Percentiles rank a stretch among this genome's conserved stretches.
Evolutionary conservation across 2,797 vertebrate species (phyloP).

Genomic region (Arctocebus calabarensis): DNA sequence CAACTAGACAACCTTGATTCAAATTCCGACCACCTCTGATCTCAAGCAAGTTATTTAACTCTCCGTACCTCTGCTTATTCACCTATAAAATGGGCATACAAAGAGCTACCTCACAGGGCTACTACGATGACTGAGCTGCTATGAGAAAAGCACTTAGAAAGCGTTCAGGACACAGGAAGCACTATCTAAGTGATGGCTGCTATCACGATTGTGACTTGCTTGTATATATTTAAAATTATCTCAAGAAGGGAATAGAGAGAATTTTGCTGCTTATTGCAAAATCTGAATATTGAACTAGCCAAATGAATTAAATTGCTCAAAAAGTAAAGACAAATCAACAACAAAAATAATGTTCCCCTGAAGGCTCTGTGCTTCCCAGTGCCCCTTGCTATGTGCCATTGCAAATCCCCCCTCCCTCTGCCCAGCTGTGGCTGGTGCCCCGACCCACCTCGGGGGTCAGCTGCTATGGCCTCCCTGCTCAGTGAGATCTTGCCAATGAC

Average conservation of each 20-base stretch:
- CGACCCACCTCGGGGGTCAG: conserved; percentile 91
- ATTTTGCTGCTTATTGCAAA: not conserved
- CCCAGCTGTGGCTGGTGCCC: accelerated
- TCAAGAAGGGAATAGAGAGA: not conserved
- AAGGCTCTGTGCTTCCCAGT: not conserved
- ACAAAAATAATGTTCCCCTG: not conserved
- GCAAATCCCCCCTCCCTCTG: not conserved
- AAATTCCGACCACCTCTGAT: not conserved
- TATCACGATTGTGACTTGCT: not conserved
- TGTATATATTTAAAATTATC: not conserved
- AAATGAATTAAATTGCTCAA: not conserved
- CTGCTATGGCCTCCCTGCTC: conserved; percentile 91
- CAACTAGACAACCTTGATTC: not conserved
- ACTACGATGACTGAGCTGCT: not conserved
- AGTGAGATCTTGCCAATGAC: conserved; percentile 95
- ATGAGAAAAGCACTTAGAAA: not conserved
- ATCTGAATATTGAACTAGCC: not conserved
- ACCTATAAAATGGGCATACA: not conserved
- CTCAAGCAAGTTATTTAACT: not conserved
- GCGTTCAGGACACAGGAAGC: not conserved
- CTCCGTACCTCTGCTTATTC: not conserved
- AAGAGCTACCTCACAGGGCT: not conserved
- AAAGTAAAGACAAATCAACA: not conserved
- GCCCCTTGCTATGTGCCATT: accelerated
- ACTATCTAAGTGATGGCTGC: not conserved